Base-by-base conservation (phyloP, 1,140 invertebrate genomes). In the Monomorium pharaonis region DNA sequence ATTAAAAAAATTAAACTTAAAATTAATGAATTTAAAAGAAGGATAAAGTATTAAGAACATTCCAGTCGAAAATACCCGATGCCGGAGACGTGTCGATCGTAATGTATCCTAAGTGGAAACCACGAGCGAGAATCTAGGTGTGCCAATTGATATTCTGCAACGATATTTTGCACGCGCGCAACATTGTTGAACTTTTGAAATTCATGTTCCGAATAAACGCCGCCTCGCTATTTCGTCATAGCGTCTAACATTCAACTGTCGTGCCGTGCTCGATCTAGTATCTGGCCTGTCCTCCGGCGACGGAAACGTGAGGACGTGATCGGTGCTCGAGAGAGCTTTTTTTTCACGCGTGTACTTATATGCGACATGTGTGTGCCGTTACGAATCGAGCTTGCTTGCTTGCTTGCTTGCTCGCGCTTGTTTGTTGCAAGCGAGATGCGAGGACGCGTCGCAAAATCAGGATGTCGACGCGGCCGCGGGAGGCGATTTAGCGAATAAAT, bases 371-470 rank as follows among this genome's bases (percentile, higher is more conserved):
- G 18, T 44, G n/a, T 42, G 37, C 37, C 37, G 42, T 47, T 63
- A 56, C 75, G 18, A 77, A 27, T 47, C 37, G 56, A 63, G 75
- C 70, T 30, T 14, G 54, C 37, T 37, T 37, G 4, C 7, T 37
- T 37, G 37, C 37, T 37, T 37, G 37, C 37, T 37, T 37, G 37
- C 37, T 37, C 7, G 37, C 7, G 37, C 65, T 24, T 21, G 42
- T 47, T 60, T 54, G 76, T 27, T 44, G 67, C 63, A 80, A 54
- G 78, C 67, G 24, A 83, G 24, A 33, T 21, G 67, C 51, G 78
- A 72, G 67, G n/a, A 72, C 24, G 49, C 37, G 37, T 72, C 49
- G 33, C 30, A 18, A 81, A 70, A 54, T 42, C 62, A 24, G 49
- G 33, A 42, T 56, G 77, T 54, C 62, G 44, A 27, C 30, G 60